phyloP scores from a whole-genome alignment of 2,888 invertebrate genomes.

The Pycnomerus fuliginosus region DNA sequence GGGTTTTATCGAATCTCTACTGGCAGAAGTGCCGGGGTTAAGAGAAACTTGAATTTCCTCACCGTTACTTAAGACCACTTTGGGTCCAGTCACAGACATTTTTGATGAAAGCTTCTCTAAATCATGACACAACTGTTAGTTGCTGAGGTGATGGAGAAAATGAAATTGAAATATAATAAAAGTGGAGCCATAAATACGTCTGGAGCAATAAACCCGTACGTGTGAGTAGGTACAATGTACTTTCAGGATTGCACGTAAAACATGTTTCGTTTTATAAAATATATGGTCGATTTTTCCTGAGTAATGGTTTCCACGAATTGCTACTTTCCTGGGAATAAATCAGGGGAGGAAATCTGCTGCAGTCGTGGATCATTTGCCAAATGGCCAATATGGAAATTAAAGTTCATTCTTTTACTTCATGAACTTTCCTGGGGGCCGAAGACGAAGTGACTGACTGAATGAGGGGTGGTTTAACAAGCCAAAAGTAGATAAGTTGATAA shows the following conservation, averaged over 20 bases:
- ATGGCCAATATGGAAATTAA: slow-evolving; percentile 23
- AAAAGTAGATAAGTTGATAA: no score
- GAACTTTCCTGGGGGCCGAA: no score
- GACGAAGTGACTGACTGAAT: no score
- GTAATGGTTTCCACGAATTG: slow-evolving; percentile 20
- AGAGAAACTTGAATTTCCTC: no score
- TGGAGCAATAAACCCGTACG: slow-evolving; percentile 18
- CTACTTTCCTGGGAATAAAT: slow-evolving; percentile 14
- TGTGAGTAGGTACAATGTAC: slow-evolving; percentile 22
- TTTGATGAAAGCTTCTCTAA: no score
- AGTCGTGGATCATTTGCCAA: slow-evolving; percentile 25
- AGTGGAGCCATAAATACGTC: slow-evolving; percentile 20
- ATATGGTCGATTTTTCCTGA: slow-evolving; percentile 23
- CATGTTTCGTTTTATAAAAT: slow-evolving; percentile 19
- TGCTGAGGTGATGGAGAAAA: slow-evolving; percentile 1
- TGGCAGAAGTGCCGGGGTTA: no score
- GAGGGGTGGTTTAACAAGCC: no score
- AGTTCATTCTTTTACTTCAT: slow-evolving; percentile 4
- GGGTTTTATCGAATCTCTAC: no score
- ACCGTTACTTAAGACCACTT: no score
- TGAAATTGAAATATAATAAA: not conserved
- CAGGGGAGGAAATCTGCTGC: slow-evolving; percentile 18
- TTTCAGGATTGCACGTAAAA: slow-evolving; percentile 18
- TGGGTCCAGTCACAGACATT: no score
- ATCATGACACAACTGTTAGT: no score